Percentiles rank a stretch among this genome's conserved stretches.
Evolutionary conservation across 2,797 vertebrate genomes (phyloP).

Genomic region (Knipowitschia caucasica): DNA sequence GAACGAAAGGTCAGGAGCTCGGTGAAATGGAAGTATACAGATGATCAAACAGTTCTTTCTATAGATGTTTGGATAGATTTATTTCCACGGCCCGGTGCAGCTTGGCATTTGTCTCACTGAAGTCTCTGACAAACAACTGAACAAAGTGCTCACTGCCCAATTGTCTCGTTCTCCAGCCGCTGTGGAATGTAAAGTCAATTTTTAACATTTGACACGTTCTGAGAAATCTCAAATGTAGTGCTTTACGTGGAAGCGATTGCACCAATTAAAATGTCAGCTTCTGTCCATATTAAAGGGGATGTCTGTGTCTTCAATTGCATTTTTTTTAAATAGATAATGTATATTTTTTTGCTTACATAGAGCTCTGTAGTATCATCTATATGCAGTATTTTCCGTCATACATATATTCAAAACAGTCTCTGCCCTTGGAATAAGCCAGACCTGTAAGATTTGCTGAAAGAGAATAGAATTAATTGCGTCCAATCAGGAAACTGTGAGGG

Average conservation of each 20-base stretch:
- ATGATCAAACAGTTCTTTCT: slow-evolving; percentile 2
- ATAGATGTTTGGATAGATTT: slow-evolving; percentile 1
- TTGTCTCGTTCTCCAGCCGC: not conserved
- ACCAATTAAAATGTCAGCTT: not conserved
- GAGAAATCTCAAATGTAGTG: not conserved
- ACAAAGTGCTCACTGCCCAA: not conserved
- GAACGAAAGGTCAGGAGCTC: slow-evolving; percentile 34
- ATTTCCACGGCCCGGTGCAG: not conserved
- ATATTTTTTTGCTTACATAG: too few relatives aligned
- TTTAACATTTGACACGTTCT: not conserved
- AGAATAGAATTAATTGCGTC: too few relatives aligned
- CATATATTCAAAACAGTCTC: too few relatives aligned
- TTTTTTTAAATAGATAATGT: too few relatives aligned
- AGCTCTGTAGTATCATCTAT: too few relatives aligned
- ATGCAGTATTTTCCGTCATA: too few relatives aligned
- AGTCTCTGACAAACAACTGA: not conserved
- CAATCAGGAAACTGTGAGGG: too few relatives aligned
- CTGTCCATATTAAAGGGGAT: too few relatives aligned
- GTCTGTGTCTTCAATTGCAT: too few relatives aligned
- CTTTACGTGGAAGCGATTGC: not conserved
- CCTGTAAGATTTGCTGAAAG: too few relatives aligned
- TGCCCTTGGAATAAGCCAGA: too few relatives aligned
- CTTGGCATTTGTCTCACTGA: slow-evolving; percentile 2
- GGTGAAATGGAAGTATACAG: slow-evolving; percentile 4
- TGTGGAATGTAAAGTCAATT: slow-evolving; percentile 20